Percentiles rank a stretch among this genome's conserved stretches.
These are phyloP conservation scores for Dunckerocampus dactyliophorus DNA, from an alignment of 2,113 vertebrate species.

Conservation along the genomic window DNA sequence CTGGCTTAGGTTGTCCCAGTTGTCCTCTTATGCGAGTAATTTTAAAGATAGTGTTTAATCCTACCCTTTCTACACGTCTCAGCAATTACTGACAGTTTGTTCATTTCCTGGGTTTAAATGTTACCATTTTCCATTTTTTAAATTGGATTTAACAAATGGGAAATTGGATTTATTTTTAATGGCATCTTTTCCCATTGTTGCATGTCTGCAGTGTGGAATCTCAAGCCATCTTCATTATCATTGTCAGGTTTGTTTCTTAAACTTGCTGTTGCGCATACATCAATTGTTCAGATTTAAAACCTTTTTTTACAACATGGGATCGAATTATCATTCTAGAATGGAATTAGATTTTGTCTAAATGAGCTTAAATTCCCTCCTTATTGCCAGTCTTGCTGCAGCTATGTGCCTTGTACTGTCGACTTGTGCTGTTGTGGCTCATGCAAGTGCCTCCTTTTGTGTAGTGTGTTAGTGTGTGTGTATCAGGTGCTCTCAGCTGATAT, in stretches of 20 bases:
- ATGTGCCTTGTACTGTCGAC: neutral
- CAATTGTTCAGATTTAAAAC: neutral
- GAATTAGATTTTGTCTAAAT: neutral
- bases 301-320: neutral
- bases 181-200: neutral
- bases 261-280: neutral
- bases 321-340: neutral
- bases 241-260: neutral
- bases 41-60: neutral
- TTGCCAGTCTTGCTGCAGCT: neutral
- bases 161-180: neutral
- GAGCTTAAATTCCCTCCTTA: neutral
- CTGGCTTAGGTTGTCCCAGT: slow-evolving; percentile 8
- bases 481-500: slow-evolving; percentile 59
- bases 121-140: neutral
- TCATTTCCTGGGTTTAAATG: too few species aligned
- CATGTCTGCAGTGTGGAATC: neutral
- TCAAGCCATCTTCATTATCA: neutral
- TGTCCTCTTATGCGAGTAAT: slow-evolving; percentile 25
- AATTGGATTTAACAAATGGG: neutral
- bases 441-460: neutral
- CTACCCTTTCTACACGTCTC: too few species aligned
- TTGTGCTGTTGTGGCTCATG: neutral
- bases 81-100: too few species aligned
- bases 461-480: slow-evolving; percentile 11